A percentile compares a stretch with the other conserved stretches of the same genome.
phyloP scores from a whole-genome alignment of 1,140 invertebrate species.

The Kradibia gibbosae region DNA sequence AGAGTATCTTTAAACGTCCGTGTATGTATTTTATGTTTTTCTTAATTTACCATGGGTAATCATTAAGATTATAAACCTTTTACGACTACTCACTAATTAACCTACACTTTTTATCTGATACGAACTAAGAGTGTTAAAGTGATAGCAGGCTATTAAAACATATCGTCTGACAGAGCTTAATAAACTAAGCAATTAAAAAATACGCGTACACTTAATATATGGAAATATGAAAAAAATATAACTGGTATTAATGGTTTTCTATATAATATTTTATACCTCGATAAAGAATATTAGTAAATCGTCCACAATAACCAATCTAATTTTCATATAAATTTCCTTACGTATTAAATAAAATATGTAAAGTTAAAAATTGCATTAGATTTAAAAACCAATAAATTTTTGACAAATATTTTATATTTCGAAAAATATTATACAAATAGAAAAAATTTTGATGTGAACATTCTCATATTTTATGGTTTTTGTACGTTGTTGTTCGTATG shows the following conservation, averaged over 20 bases:
- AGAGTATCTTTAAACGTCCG: not conserved
- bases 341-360: not conserved
- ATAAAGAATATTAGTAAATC: conserved; percentile 10
- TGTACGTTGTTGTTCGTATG: too few species aligned
- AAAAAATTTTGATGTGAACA: too few species aligned
- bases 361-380: not conserved
- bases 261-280: not conserved
- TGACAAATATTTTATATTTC: not conserved
- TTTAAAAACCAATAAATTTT: not conserved
- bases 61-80: conserved; percentile 9
- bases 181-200: not conserved
- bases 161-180: not conserved
- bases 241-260: not conserved
- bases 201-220: not conserved
- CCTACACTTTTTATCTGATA: not conserved
- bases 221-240: conserved; percentile 4
- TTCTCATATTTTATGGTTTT: too few species aligned
- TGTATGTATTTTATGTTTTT: not conserved
- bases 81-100: conserved; percentile 21
- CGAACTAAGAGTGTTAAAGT: not conserved
- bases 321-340: not conserved
- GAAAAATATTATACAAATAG: too few species aligned
- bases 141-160: not conserved
- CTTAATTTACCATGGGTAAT: not conserved
- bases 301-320: not conserved